These are phyloP conservation scores for Eriocheir sinensis DNA, from an alignment of 1,140 invertebrate genomes.

Conservation along the genomic window DNA sequence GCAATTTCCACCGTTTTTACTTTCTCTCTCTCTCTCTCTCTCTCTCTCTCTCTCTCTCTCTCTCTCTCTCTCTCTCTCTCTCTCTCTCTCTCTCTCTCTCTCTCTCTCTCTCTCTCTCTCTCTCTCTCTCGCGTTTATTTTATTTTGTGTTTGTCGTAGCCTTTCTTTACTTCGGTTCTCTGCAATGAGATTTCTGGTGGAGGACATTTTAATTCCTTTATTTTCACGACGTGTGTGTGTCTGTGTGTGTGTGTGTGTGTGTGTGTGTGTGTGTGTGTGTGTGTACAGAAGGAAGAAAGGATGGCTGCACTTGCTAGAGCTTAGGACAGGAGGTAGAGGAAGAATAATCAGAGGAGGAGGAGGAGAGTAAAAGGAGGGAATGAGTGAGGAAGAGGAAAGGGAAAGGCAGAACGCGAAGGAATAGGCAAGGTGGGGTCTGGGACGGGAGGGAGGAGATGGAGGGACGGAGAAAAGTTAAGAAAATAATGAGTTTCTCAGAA, in stretches of 20 bases:
- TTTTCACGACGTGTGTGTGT: neutral
- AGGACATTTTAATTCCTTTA: no score
- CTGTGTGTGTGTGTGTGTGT: neutral
- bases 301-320: no score
- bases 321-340: neutral
- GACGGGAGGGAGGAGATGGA: neutral
- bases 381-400: no score
- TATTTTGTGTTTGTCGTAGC: neutral
- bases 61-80: no score
- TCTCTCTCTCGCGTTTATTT: neutral
- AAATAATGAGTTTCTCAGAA: neutral
- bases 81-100: neutral
- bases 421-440: no score
- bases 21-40: no score
- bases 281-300: neutral
- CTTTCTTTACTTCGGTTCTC: neutral
- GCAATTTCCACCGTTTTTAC: no score
- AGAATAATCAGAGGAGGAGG: neutral
- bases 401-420: no score
- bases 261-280: constrained; percentile 4
- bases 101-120: neutral
- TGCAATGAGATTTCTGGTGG: no score
- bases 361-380: no score
- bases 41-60: neutral
- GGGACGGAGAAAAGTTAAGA: neutral